Evolutionary conservation across 1,140 invertebrate genomes (phyloP), one percentile per base, ranked within the genome.

Genomic region (Ceratoteleas bidentatus): DNA sequence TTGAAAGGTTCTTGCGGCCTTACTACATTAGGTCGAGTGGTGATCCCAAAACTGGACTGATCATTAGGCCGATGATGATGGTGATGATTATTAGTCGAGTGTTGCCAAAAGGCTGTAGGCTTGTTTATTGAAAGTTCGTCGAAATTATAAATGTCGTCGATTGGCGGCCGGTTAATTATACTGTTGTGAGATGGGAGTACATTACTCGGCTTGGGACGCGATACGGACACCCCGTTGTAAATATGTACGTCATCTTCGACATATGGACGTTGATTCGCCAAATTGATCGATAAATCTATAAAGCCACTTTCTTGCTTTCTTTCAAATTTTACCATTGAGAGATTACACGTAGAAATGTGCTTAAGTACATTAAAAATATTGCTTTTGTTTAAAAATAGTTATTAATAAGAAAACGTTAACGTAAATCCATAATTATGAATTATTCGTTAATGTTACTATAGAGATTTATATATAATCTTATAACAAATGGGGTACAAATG

Each of bases 191-290:
- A 84, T 13, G 86, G 86, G 54, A 81, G 54, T 9, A 81, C 61
- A 9, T 4, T 65, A 54, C 81, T 75, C 45, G 88, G 86, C 52
- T 86, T 87, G 8, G 84, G 76, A 14, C 70, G 83, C 14, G 58
- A 74, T 50, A 72, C 56, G 7, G 78, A 72, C 0, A 72, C 74
- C 52, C 64, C 83, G 54, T 84, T 87, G 85, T 90, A 89, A 65
- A 91, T 88, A 53, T 86, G 85, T 40, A 92, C 87, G 32, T 91
- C 88, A 66, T 92, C 91, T 68, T 90, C 91, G 54, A 91, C 61
- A 78, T 91, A 91, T 6, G 90, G 90, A 57, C 90, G 88, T 73
- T 90, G 90, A 82, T 90, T 89, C 56, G 85, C 88, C 85, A 91
- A 85, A 82, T 90, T 90, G 85, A 91, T 79, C 75, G 89, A 85